Evolutionary conservation across 2,888 invertebrate genomes (phyloP), one percentile per base, ranked within the genome.

Genomic region (Pollenia angustigena): DNA sequence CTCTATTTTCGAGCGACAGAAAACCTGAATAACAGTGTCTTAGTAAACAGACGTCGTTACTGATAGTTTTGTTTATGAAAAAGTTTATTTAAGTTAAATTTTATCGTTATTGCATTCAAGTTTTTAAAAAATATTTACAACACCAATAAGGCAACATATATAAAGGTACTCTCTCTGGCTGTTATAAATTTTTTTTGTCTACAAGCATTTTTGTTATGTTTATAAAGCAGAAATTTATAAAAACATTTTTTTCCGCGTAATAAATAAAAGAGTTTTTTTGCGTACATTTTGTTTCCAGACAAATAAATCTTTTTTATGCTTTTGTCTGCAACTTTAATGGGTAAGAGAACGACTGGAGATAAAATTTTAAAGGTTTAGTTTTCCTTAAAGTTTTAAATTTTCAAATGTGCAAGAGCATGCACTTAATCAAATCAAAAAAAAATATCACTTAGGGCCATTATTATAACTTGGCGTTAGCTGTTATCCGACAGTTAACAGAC

Each of bases 221-320:
- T 64, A 44, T 52, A 32, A 16, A 32, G 48, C 16, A n/a, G 18
- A n/a, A 16, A 48, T 32, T 23, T 66, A 10, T 56, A 18, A 48
- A 46, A 6, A 32, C 12, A n/a, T 23, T 72, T 68, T 56, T 58
- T 58, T 66, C 66, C 62, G 44, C 23, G 54, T 62, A 75, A 80
- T 68, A 75, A 80, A 80, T 75, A 60, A 80, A 78, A 16, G 40
- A n/a, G 60, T 71, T 66, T 60, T 54, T 58, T 42, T 62, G 9
- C n/a, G 40, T 52, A 71, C 12, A 52, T 58, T 56, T 56, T n/a
- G 42, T 68, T 60, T n/a, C 78, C 85, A 85, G 85, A 85, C 81
- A 81, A 46, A 81, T 85, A 85, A 85, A 85, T 85, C 85, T 85
- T 14, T 75, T 76, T 76, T 68, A 74, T 81, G 68, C 42, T 72